phyloP scores from a whole-genome alignment of 1,140 invertebrate genomes.

The Diorhabda carinulata region DNA sequence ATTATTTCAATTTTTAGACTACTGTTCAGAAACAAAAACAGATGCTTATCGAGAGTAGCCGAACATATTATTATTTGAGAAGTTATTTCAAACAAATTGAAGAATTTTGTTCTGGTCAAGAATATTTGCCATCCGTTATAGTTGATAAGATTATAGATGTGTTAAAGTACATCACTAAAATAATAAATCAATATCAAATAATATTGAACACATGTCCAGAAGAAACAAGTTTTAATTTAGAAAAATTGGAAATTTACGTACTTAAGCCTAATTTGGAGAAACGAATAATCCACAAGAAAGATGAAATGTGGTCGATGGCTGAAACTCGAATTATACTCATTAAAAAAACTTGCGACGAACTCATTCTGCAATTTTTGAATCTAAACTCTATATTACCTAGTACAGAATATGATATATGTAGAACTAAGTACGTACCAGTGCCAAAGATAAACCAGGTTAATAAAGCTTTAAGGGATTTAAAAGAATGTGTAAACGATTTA shows the following conservation, averaged over 20 bases:
- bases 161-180: slow-evolving; percentile 49
- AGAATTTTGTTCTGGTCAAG: slow-evolving; percentile 46
- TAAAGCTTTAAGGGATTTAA: slow-evolving; percentile 39
- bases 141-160: slow-evolving; percentile 49
- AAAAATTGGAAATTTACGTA: slow-evolving; percentile 49
- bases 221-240: slow-evolving; percentile 47
- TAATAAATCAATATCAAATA: slow-evolving; percentile 57
- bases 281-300: slow-evolving; percentile 49
- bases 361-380: slow-evolving; percentile 48
- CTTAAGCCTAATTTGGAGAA: slow-evolving; percentile 36
- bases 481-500: slow-evolving; percentile 41
- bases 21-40: slow-evolving; percentile 52
- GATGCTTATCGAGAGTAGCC: slow-evolving; percentile 51
- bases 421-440: slow-evolving; percentile 22
- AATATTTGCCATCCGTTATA: slow-evolving; percentile 38
- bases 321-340: slow-evolving; percentile 49
- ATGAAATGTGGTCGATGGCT: slow-evolving; percentile 50
- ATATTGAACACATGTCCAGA: slow-evolving; percentile 59
- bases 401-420: slow-evolving; percentile 20
- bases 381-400: slow-evolving; percentile 32
- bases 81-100: slow-evolving; percentile 45
- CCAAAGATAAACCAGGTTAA: slow-evolving; percentile 16
- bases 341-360: slow-evolving; percentile 47
- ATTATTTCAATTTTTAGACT: slow-evolving; percentile 44
- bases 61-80: slow-evolving; percentile 50